These are phyloP conservation scores for Acanthiza pusilla DNA, from an alignment of 2,797 vertebrate genomes.

Conservation along the genomic window DNA sequence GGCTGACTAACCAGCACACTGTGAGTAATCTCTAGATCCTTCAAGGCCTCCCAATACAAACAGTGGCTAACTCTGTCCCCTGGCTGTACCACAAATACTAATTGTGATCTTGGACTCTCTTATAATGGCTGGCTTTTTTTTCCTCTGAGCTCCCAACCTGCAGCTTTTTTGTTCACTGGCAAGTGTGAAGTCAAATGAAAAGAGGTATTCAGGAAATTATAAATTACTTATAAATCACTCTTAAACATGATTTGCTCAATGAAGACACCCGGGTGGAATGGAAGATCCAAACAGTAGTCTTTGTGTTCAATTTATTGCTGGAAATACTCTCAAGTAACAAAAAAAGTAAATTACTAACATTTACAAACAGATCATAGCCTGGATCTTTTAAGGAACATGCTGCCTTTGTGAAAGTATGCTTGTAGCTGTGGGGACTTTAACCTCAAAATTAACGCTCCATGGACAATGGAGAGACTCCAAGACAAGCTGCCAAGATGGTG, in stretches of 20 bases:
- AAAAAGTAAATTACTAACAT: not conserved
- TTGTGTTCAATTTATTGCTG: not conserved
- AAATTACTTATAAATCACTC: not conserved
- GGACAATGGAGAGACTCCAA: not conserved
- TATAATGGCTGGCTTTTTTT: not conserved
- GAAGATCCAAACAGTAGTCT: not conserved
- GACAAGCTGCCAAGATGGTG: not conserved
- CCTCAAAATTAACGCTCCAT: not conserved
- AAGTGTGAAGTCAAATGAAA: not conserved
- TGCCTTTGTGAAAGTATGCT: not conserved
- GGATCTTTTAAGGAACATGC: not conserved
- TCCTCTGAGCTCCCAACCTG: not conserved
- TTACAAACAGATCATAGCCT: not conserved
- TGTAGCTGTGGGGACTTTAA: not conserved
- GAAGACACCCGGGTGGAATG: not conserved
- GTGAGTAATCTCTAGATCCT: not conserved
- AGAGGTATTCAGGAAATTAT: not conserved
- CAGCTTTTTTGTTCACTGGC: not conserved
- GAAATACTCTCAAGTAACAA: not conserved
- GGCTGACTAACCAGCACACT: not conserved
- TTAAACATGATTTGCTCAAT: not conserved
- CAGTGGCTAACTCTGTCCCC: not conserved
- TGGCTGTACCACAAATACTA: not conserved
- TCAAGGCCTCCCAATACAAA: not conserved
- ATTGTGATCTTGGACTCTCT: conserved; percentile 18